A percentile compares a stretch with the other conserved stretches of the same genome.
phyloP scores from a whole-genome alignment of 2,888 invertebrate genomes.

The Drosophila planitibia region DNA sequence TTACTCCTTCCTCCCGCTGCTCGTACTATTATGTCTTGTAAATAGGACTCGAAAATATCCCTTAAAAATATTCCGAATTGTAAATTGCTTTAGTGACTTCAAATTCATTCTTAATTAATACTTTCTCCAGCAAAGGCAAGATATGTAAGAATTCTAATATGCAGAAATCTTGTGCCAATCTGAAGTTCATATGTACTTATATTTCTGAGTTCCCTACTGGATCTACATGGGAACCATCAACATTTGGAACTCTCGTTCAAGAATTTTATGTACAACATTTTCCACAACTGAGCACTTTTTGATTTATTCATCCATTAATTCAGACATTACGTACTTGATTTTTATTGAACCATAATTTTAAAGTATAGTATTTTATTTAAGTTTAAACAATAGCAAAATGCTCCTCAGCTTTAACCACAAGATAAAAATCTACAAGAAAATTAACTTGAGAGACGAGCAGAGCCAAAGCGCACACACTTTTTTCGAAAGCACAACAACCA shows the following conservation, averaged over 20 bases:
- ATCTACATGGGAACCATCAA: background rate
- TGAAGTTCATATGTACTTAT: background rate
- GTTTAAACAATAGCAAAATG: constrained; percentile 60
- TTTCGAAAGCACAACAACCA: constrained; percentile 84
- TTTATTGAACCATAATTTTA: constrained; percentile 4
- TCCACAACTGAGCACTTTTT: constrained; percentile 46
- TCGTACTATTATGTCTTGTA: constrained; percentile 11
- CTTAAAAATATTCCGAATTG: constrained; percentile 29
- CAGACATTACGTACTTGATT: constrained; percentile 7
- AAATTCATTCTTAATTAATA: constrained; percentile 20
- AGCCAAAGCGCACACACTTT: constrained; percentile 65
- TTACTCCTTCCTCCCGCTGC: constrained; percentile 36
- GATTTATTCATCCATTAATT: background rate
- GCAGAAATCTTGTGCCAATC: background rate
- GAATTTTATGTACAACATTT: constrained; percentile 16
- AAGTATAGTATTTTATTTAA: constrained; percentile 34
- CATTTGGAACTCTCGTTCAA: background rate
- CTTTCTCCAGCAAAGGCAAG: constrained; percentile 35
- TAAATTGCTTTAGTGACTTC: constrained; percentile 31
- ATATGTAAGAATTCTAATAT: background rate
- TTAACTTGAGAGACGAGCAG: constrained; percentile 67
- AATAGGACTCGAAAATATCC: constrained; percentile 25
- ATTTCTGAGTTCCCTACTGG: background rate
- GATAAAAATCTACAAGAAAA: constrained; percentile 23
- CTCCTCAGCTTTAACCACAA: constrained; percentile 64